Evolutionary conservation across 2,113 vertebrate species (phyloP), one percentile per base, ranked within the genome.

Genomic region (Anguilla rostrata): DNA sequence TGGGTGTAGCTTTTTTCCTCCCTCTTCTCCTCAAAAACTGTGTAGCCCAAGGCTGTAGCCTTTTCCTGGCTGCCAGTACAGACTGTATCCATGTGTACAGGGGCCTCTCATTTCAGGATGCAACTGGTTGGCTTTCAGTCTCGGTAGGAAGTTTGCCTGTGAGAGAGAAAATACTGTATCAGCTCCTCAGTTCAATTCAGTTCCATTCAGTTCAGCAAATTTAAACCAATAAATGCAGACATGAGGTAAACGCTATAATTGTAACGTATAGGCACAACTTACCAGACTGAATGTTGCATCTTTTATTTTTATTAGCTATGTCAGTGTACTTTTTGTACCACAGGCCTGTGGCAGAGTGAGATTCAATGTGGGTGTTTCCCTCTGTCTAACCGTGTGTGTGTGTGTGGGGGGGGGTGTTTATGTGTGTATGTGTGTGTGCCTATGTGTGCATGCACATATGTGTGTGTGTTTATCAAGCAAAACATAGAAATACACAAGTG

Each of bases 361-460:
- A 14, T 11, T 53, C 49, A 66, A 66, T 66, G 18, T 66, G 60
- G 18, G 2, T 22, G 60, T 66, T 0, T 26, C 60, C 60, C 22
- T 66, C 60, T 66, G 60, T 66, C 3, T 66, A 1, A 26, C 2
- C 20, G 5, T 22, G 22, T 26, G 22, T 26, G 2, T 22, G 20
- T 22, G 16, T 66, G 20, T 66, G 18, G 60, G 4, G 60, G 14
- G 57, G 57, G 18, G 3, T 60, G 18, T 66, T 26, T 66, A 20
- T 66, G 5, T 18, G 15, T 60, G 56, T 16, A 20, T 16, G 14
- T 60, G 56, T 16, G 14, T 60, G 18, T 60, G 53, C 15, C 83
- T 88, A 86, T 84, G 41, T 14, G 26, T 87, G 53, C 86, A 56
- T 71, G 57, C 3, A 56, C 43, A 60, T 43, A 60, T 66, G 83